Evolutionary conservation across 2,113 vertebrate species (phyloP).

Genomic region (Noturus placidus): DNA sequence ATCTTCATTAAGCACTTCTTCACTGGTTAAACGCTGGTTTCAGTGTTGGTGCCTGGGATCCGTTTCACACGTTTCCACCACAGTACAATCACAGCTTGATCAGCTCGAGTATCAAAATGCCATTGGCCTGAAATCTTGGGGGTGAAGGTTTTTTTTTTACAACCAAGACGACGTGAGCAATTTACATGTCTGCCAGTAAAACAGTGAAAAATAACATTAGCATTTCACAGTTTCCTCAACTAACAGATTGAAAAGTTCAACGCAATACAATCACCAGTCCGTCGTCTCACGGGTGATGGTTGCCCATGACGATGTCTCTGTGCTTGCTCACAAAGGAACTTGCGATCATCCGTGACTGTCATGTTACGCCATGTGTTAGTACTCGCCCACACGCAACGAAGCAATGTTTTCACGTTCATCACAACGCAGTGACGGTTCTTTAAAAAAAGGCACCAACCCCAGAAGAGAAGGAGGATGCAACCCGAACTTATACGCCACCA

Average conservation of each 20-base stretch:
- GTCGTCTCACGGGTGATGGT: neutral
- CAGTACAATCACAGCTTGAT: neutral
- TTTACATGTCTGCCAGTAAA: neutral
- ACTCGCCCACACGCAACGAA: neutral
- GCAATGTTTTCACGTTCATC: neutral
- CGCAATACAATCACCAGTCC: neutral
- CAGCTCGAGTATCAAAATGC: neutral
- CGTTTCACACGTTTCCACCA: neutral
- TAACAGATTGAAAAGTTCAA: neutral
- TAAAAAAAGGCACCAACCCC: slow-evolving; percentile 1
- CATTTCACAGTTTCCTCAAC: too few relatives aligned
- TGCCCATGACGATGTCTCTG: neutral
- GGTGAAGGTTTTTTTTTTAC: neutral
- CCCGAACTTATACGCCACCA: neutral
- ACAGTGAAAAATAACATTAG: neutral
- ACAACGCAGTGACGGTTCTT: neutral
- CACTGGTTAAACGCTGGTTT: neutral
- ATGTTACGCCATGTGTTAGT: neutral
- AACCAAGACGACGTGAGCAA: neutral
- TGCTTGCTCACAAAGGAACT: neutral
- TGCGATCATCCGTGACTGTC: neutral
- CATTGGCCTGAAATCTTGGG: neutral
- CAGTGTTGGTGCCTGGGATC: neutral
- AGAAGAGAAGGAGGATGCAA: neutral
- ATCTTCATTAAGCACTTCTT: neutral